These are phyloP conservation scores for Porites lobata DNA, from an alignment of 92 coral and sea anemone genomes.

Conservation along the genomic window DNA sequence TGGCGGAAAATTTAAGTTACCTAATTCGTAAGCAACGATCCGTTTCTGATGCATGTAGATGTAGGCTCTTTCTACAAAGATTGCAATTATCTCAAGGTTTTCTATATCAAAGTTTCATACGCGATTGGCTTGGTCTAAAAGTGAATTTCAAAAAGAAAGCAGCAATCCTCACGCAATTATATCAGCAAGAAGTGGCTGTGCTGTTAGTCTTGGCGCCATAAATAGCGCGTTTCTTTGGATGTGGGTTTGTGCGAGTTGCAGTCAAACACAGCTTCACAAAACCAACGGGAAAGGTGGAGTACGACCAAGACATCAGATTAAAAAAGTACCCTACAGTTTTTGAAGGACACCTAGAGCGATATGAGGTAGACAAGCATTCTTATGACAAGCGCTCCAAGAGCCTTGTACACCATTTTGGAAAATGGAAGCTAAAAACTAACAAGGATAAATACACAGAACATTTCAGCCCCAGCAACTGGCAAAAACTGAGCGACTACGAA, in stretches of 20 bases:
- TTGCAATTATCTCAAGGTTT: background rate
- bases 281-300: slow-evolving; percentile 6
- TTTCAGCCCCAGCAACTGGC: background rate
- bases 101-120: background rate
- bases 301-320: background rate
- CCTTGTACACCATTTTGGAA: background rate
- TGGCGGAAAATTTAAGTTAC: slow-evolving; percentile 20
- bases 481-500: slow-evolving; percentile 7
- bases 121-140: background rate
- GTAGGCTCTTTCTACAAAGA: too few relatives aligned
- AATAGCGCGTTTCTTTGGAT: slow-evolving; percentile 13
- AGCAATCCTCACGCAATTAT: too few relatives aligned
- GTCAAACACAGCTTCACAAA: slow-evolving; percentile 1
- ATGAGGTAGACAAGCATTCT: background rate
- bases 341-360: slow-evolving; percentile 4
- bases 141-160: too few relatives aligned
- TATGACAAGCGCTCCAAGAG: slow-evolving; percentile 5
- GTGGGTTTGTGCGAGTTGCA: slow-evolving; percentile 28
- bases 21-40: slow-evolving; percentile 20
- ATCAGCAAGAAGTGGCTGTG: too few relatives aligned
- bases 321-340: background rate
- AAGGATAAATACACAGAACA: slow-evolving; percentile 17
- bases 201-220: background rate
- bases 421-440: background rate
- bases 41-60: slow-evolving; percentile 24